Conservation (phyloP, 2,888 invertebrate species). For the Volucella inflata region DNA sequence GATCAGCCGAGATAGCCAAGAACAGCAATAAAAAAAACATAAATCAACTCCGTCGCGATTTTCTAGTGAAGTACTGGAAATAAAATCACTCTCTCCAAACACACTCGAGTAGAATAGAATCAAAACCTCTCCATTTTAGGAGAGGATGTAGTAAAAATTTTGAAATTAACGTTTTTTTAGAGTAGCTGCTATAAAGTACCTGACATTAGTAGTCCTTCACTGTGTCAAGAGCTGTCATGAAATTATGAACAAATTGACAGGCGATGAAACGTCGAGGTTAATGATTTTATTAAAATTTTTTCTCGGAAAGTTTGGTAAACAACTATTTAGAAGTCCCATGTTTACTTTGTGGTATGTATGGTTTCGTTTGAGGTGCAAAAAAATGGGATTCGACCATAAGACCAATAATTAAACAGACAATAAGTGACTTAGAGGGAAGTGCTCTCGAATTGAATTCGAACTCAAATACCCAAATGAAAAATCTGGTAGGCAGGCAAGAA, state of each 20-base stretch:
- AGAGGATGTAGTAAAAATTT: constrained; percentile 66
- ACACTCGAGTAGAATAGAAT: constrained; percentile 55
- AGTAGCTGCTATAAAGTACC: constrained; percentile 44
- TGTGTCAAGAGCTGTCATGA: constrained; percentile 52
- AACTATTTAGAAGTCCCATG: too few species aligned
- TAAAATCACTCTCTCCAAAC: constrained; percentile 48
- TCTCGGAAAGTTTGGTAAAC: too few species aligned
- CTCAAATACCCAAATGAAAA: too few species aligned
- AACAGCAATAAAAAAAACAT: neutral
- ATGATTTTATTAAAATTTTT: too few species aligned
- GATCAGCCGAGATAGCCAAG: constrained; percentile 27
- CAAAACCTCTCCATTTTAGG: constrained; percentile 53
- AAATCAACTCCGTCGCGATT: constrained; percentile 18
- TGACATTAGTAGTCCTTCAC: constrained; percentile 26
- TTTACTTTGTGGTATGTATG: too few species aligned
- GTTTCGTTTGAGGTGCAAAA: too few species aligned
- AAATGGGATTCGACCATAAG: too few species aligned
- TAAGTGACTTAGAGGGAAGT: too few species aligned
- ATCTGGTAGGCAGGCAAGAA: too few species aligned
- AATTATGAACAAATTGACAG: constrained; percentile 18
- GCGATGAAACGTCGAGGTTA: neutral
- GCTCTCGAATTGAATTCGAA: too few species aligned
- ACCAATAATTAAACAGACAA: too few species aligned
- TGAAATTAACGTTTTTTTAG: constrained; percentile 17
- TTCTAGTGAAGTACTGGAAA: constrained; percentile 36